Evolutionary conservation across 2,888 invertebrate species (phyloP).

Genomic region (Sialis fuliginosa): DNA sequence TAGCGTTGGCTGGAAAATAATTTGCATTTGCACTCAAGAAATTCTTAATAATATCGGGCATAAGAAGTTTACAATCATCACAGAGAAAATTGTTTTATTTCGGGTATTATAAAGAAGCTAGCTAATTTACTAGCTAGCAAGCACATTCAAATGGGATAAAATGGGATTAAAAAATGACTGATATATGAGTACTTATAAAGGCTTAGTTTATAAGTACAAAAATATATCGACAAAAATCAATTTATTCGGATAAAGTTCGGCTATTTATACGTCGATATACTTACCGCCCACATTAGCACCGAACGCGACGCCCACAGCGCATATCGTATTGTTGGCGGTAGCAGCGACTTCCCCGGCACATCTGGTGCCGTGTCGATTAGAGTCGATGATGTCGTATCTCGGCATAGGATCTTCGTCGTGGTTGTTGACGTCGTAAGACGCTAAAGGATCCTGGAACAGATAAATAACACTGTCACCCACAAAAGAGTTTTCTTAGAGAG

Average conservation of each 20-base stretch:
- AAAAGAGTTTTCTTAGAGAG: no score
- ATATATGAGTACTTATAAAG: background rate
- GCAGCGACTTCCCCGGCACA: constrained; percentile 98
- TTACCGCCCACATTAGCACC: constrained; percentile 85
- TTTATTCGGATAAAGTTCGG: background rate
- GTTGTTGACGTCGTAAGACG: constrained; percentile 93
- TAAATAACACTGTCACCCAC: no score
- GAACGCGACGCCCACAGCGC: constrained; percentile 92
- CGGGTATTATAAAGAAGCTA: no score
- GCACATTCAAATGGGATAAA: no score
- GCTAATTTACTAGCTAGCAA: no score
- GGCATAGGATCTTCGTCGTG: constrained; percentile 95
- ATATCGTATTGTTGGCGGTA: constrained; percentile 87
- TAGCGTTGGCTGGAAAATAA: no score
- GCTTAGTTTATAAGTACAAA: background rate
- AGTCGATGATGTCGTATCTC: constrained; percentile 90
- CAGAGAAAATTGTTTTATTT: no score
- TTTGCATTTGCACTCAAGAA: no score
- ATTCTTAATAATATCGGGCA: no score
- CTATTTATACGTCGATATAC: constrained; percentile 8
- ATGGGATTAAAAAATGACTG: no score
- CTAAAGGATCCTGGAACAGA: constrained; percentile 63
- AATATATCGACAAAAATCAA: background rate
- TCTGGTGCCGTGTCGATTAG: constrained; percentile 86
- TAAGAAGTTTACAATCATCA: no score